Conservation (phyloP, 2,797 vertebrate genomes). For the Avahi laniger region DNA sequence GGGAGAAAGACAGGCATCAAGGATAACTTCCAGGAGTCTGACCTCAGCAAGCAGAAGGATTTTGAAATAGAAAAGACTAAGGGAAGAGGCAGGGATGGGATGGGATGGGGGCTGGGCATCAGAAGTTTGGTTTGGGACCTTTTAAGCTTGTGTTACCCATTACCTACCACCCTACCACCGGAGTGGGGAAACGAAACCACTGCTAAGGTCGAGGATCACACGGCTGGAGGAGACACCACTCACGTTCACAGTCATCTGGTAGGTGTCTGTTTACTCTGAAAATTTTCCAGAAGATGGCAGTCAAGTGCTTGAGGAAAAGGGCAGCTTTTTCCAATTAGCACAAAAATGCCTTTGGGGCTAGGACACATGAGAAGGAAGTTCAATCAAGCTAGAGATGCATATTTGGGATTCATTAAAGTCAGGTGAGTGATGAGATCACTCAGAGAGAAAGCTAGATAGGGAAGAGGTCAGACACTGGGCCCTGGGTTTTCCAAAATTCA, state of each 20-base stretch:
- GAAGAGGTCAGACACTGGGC: background rate
- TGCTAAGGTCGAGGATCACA: background rate
- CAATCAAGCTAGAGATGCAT: background rate
- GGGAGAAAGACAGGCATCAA: background rate
- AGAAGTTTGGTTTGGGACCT: background rate
- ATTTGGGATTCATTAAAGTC: background rate
- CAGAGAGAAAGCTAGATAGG: background rate
- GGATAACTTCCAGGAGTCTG: background rate
- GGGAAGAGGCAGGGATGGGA: background rate
- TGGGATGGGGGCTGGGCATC: background rate
- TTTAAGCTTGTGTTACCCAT: background rate
- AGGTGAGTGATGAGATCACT: background rate
- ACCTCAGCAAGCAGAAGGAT: background rate
- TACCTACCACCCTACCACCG: rapidly evolving
- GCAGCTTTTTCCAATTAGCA: constrained; percentile 30
- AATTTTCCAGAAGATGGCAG: constrained; percentile 66
- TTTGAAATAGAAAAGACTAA: background rate
- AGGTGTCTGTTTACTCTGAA: background rate
- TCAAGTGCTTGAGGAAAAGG: constrained; percentile 31
- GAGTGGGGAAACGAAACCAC: background rate
- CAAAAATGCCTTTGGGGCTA: background rate
- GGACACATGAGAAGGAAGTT: background rate
- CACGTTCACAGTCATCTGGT: background rate
- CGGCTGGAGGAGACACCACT: background rate
- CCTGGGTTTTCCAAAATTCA: background rate